Evolutionary conservation across 1,140 invertebrate genomes (phyloP).

Genomic region (Bathynomus jamesi): DNA sequence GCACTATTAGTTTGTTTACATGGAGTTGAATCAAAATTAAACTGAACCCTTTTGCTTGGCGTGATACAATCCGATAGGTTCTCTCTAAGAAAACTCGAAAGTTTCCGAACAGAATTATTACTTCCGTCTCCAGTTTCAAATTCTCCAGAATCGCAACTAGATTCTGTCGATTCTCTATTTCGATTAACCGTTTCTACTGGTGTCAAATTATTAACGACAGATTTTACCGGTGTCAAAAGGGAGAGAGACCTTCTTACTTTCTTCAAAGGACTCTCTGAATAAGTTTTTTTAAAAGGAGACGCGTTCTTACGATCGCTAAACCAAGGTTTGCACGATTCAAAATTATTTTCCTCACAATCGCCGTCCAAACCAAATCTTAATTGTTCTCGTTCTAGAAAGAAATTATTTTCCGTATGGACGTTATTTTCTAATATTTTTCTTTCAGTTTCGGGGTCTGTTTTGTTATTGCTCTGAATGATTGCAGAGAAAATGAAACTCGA

Average conservation of each 20-base stretch:
- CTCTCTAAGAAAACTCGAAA: too few relatives aligned
- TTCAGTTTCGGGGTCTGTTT: too few relatives aligned
- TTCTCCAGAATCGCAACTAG: too few relatives aligned
- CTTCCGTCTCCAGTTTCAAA: too few relatives aligned
- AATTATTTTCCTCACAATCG: neutral
- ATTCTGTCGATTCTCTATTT: too few relatives aligned
- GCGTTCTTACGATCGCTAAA: neutral
- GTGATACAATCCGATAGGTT: too few relatives aligned
- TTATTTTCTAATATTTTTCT: too few relatives aligned
- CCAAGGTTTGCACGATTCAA: neutral
- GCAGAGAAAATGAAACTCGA: neutral
- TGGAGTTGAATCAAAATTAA: neutral
- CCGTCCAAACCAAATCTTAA: neutral
- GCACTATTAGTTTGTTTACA: neutral
- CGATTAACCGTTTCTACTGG: too few relatives aligned
- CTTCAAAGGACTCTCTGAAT: neutral
- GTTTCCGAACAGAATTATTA: too few relatives aligned
- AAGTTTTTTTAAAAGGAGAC: neutral
- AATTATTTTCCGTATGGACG: neutral
- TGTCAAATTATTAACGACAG: too few relatives aligned
- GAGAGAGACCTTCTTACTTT: neutral
- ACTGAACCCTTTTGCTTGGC: neutral
- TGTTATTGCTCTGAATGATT: neutral
- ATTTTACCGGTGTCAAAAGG: neutral
- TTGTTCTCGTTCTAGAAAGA: neutral